A percentile compares a stretch with the other conserved stretches of the same genome.
phyloP scores from a whole-genome alignment of 2,888 invertebrate genomes.

The Serrognathus titanus region DNA sequence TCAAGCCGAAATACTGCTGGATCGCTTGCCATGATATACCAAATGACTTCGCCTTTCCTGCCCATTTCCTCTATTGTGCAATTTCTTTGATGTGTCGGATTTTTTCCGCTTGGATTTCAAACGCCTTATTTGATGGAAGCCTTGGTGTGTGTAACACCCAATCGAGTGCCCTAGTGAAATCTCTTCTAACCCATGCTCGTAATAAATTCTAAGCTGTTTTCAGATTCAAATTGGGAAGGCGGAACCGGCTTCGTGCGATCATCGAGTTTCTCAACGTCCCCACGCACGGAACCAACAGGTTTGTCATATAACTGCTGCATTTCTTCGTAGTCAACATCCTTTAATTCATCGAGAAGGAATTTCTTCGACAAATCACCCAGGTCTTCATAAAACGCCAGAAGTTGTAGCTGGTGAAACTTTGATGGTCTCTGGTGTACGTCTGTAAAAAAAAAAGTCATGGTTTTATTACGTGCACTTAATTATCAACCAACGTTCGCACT shows the following conservation, averaged over 20 bases:
- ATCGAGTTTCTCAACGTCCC: constrained; percentile 69
- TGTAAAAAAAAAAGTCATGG: constrained; percentile 6
- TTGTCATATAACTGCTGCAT: constrained; percentile 34
- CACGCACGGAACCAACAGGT: constrained; percentile 50
- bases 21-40: constrained; percentile 98
- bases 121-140: constrained; percentile 86
- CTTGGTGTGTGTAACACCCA: constrained; percentile 94
- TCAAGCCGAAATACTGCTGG: constrained; percentile 91
- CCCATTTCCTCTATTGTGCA: constrained; percentile 68
- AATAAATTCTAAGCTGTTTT: constrained; percentile 68
- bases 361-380: constrained; percentile 22
- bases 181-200: constrained; percentile 62
- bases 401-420: constrained; percentile 27
- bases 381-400: constrained; percentile 30
- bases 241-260: constrained; percentile 82
- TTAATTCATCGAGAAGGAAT: constrained; percentile 21
- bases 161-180: constrained; percentile 81
- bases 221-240: constrained; percentile 73
- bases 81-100: constrained; percentile 75
- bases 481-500: constrained; percentile 14
- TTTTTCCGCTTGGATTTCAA: constrained; percentile 95
- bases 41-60: constrained; percentile 60
- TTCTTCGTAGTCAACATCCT: constrained; percentile 36
- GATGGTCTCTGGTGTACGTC: constrained; percentile 14
- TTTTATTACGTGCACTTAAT: not conserved